Conservation (phyloP, 92 coral and sea anemone species). For the Epizoanthus illoricatus region DNA sequence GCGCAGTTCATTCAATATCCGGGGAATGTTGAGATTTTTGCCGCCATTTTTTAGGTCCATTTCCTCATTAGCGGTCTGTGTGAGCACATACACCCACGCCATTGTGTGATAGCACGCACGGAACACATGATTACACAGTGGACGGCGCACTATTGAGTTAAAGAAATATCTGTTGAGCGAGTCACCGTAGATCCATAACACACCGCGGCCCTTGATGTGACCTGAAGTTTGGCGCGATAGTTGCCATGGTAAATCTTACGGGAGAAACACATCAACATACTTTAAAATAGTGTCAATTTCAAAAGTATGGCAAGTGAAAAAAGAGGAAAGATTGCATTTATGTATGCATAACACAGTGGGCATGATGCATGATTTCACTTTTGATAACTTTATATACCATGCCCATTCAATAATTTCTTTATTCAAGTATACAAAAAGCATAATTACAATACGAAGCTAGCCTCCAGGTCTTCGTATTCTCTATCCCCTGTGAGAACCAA, state of each 20-base stretch:
- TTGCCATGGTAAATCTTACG: constrained; percentile 22
- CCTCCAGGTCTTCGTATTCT: too few species aligned
- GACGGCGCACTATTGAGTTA: constrained; percentile 63
- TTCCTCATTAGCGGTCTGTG: constrained; percentile 70
- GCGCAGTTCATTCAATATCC: too few species aligned
- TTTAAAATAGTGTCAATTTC: background rate
- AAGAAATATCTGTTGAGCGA: constrained; percentile 83
- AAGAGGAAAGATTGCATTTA: background rate
- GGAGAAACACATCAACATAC: background rate
- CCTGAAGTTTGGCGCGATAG: constrained; percentile 51
- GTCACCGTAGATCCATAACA: constrained; percentile 84
- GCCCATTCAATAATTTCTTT: too few species aligned
- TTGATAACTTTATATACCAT: too few species aligned
- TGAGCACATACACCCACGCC: constrained; percentile 83
- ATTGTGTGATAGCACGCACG: constrained; percentile 86
- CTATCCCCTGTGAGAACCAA: too few species aligned
- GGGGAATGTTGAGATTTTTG: constrained; percentile 67
- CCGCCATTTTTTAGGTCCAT: constrained; percentile 72
- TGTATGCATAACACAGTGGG: too few species aligned
- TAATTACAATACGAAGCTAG: too few species aligned
- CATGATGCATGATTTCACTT: too few species aligned
- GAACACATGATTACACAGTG: constrained; percentile 70
- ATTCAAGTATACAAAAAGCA: too few species aligned
- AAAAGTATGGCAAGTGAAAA: background rate
- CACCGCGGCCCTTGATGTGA: constrained; percentile 78